Evolutionary conservation across 2,797 vertebrate genomes (phyloP), one percentile per base, ranked within the genome.

Genomic region (Trachurus trachurus): DNA sequence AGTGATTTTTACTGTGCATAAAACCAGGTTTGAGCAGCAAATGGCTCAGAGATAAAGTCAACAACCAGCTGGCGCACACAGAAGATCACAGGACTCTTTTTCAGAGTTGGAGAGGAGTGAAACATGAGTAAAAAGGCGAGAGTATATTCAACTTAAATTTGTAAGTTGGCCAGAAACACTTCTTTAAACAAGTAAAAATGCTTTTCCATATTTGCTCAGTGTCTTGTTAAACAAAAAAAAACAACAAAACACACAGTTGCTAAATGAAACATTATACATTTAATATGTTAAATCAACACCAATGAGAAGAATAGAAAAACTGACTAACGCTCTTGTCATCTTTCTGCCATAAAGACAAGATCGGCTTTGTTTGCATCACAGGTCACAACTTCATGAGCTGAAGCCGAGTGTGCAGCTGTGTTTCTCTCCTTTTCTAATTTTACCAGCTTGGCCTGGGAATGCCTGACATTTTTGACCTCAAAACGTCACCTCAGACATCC

Each of bases 381-480:
- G 16, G 26, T 40, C 29, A 53, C 72, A 49, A 63, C 72, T 71
- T 76, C 71, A 81, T 82, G 61, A 80, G 52, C 39, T 15, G 31
- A 65, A 80, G 54, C 56, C 34, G 22, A 47, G 53, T 42, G 52
- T 67, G 54, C 56, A 66, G 57, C 66, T 77, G 69, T 77, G 52
- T 78, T 85, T 85, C 15, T 34, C 1, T 50, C 44, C 19, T 66
- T 81, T 74, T 80, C 83, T 76, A 71, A 68, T 80, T 86, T 80
- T 74, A 83, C 50, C 75, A 22, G 40, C 79, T 59, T 5, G 39
- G 54, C 66, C 80, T 47, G 63, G 34, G 74, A 71, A 58, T 6
- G 5, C 54, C 53, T 47, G 47, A 67, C 44, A 68, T 76, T 66
- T 81, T 62, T 81, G 39, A 82, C 71, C 77, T 64, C 15, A 63